A percentile compares a stretch with the other conserved stretches of the same genome.
These are phyloP conservation scores for Eupithecia inturbata DNA, from an alignment of 2,888 invertebrate genomes.

Conservation along the genomic window DNA sequence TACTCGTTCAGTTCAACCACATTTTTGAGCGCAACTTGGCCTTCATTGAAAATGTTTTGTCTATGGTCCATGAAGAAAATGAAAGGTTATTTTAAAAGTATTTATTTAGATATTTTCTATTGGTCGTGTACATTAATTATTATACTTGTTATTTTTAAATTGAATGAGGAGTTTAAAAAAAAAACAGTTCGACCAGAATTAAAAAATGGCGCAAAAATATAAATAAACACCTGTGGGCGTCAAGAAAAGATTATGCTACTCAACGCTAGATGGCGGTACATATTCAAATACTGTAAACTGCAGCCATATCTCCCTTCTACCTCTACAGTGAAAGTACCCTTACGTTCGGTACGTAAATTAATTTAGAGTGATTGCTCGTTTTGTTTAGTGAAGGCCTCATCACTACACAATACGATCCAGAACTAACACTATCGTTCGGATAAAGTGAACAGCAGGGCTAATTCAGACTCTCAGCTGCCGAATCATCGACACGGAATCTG, in stretches of 20 bases:
- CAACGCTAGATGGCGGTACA: slow-evolving; percentile 16
- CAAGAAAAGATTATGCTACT: slow-evolving; percentile 14
- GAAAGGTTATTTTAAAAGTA: not conserved
- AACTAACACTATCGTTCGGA: too few relatives aligned
- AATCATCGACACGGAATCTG: too few relatives aligned
- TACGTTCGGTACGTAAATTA: not conserved
- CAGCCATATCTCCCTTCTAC: not conserved
- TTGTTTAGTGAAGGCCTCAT: too few relatives aligned
- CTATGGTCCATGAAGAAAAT: not conserved
- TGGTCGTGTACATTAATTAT: too few relatives aligned
- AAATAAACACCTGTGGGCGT: not conserved
- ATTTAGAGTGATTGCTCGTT: not conserved
- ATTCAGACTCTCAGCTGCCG: too few relatives aligned
- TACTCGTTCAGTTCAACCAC: not conserved
- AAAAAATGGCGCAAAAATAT: not conserved
- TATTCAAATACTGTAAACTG: not conserved
- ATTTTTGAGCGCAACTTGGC: not conserved
- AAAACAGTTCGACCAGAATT: not conserved
- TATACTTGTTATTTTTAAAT: not conserved
- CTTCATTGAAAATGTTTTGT: not conserved
- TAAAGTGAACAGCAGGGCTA: too few relatives aligned
- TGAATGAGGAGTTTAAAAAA: not conserved
- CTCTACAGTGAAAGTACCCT: not conserved
- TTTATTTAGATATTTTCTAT: not conserved
- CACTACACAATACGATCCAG: too few relatives aligned